Conservation (phyloP, 2,113 vertebrate species). For the Tetraodon nigroviridis region DNA sequence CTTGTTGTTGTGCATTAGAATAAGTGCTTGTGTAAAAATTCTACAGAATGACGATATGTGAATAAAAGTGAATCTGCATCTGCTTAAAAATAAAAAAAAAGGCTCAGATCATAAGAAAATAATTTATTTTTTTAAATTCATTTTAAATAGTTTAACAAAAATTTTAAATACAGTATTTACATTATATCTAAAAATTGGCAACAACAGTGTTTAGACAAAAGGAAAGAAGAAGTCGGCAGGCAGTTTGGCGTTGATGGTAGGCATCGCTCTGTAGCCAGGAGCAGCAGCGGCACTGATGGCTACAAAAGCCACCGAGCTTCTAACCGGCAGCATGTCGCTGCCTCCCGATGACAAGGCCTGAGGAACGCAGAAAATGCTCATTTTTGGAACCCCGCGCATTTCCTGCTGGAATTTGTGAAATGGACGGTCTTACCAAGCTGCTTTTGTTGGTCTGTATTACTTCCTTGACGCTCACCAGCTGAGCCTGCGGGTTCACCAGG, state of each 20-base stretch:
- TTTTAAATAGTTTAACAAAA: slow-evolving; percentile 16
- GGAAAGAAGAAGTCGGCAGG: slow-evolving; percentile 93
- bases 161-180: slow-evolving; percentile 5
- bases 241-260: slow-evolving; percentile 82
- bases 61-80: too few relatives aligned
- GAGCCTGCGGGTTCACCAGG: slow-evolving; percentile 86
- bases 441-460: slow-evolving; percentile 67
- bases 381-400: neutral
- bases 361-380: neutral
- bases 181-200: neutral
- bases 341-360: slow-evolving; percentile 46
- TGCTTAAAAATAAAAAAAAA: too few relatives aligned
- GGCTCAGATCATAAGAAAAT: too few relatives aligned
- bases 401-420: neutral
- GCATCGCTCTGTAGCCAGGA: slow-evolving; percentile 81
- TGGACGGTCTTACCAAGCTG: slow-evolving; percentile 59
- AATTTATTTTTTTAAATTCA: too few relatives aligned
- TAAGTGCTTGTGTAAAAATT: too few relatives aligned
- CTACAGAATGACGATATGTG: too few relatives aligned
- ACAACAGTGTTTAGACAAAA: slow-evolving; percentile 72
- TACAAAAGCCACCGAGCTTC: slow-evolving; percentile 78
- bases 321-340: slow-evolving; percentile 63
- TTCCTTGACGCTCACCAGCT: slow-evolving; percentile 80
- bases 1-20: too few relatives aligned
- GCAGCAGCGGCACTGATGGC: slow-evolving; percentile 80